Conservation (phyloP, 2,888 invertebrate genomes). For the Amiota mariae region DNA sequence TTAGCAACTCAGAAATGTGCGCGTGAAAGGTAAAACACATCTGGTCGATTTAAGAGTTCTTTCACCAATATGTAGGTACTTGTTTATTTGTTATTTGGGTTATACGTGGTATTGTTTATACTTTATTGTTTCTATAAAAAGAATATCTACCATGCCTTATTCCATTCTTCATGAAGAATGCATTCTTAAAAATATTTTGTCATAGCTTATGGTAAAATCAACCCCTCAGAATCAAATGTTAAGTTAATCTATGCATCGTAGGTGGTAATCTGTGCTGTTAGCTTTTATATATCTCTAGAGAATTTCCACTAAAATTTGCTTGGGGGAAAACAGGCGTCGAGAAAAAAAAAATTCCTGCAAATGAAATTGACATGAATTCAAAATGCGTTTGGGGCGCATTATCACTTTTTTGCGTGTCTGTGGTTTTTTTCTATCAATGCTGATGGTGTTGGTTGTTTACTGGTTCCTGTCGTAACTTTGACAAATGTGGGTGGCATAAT, state of each 20-base stretch:
- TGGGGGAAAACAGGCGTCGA: background rate
- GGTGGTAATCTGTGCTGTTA: slow-evolving; percentile 52
- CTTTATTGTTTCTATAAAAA: too few species aligned
- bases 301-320: too few species aligned
- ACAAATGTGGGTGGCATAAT: slow-evolving; percentile 56
- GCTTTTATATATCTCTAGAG: slow-evolving; percentile 41
- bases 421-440: slow-evolving; percentile 31
- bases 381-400: slow-evolving; percentile 62
- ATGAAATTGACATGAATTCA: slow-evolving; percentile 67
- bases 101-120: too few species aligned
- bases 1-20: too few species aligned
- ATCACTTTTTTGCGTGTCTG: slow-evolving; percentile 42
- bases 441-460: too few species aligned
- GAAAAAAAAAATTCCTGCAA: slow-evolving; percentile 23
- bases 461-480: slow-evolving; percentile 21
- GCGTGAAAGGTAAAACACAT: too few species aligned
- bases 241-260: slow-evolving; percentile 41
- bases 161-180: too few species aligned
- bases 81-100: too few species aligned
- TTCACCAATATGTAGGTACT: too few species aligned
- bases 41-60: too few species aligned
- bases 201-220: background rate
- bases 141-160: too few species aligned
- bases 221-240: slow-evolving; percentile 33
- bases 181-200: too few species aligned